Evolutionary conservation across 2,888 invertebrate genomes (phyloP), one percentile per base, ranked within the genome.

Genomic region (Callyntrura guangdongensis): DNA sequence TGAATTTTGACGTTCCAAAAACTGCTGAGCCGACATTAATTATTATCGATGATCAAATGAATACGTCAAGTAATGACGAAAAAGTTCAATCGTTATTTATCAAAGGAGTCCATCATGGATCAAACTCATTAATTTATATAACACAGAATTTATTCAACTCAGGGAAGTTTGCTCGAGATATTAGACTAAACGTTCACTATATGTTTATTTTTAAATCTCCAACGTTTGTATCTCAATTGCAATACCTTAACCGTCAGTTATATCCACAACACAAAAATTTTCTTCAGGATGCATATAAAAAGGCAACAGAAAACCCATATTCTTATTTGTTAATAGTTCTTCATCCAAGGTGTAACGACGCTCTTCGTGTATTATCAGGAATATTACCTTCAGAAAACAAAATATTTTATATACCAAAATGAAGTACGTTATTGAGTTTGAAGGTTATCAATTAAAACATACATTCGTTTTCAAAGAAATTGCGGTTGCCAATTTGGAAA

Each of bases 291-390:
- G 88, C 92, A 0, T 92, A 92, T 77, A 87, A 86, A 84, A 56
- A 91, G 22, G 92, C 92, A 1, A 92, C 92, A 8, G 27, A 22
- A 14, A 49, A 67, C 12, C 88, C 91, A 6, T 92, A 84, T 45
- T 77, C 90, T 0, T 91, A 92, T 45, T 81, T 92, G 84, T 90
- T 91, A 47, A 12, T 92, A 3, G 91, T 83, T 72, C 20, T 88
- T 0, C 90, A 90, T 83, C 92, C 92, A 45, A 11, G 25, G 36
- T 90, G 91, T 74, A 47, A 91, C n/a, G 92, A 92, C 27, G 22
- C 47, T 0, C 74, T 92, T 6, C 69, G 92, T 11, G 88, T 92
- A 1, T 1, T 56, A 25, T 53, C 56, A 47, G 90, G 79, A 20
- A 91, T 92, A 8, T 22, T 92, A 8, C 87, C 91, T 8, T n/a